Conservation (phyloP, 2,888 invertebrate genomes). For the Tetanocera ferruginea region DNA sequence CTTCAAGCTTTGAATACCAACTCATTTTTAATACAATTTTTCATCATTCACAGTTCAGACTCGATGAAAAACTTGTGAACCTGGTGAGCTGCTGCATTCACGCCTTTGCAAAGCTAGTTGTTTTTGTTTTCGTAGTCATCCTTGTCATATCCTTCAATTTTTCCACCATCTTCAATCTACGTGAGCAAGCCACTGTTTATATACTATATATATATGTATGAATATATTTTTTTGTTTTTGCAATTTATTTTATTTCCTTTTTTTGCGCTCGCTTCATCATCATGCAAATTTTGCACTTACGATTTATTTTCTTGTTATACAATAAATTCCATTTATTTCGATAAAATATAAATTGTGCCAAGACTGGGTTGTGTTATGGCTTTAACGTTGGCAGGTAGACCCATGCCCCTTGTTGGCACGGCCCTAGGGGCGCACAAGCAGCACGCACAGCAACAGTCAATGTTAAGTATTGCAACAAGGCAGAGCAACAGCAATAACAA, state of each 20-base stretch:
- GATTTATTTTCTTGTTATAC: constrained; percentile 57
- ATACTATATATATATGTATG: no score
- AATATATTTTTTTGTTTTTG: neutral
- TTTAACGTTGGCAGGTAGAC: neutral
- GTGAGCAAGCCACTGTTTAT: constrained; percentile 8
- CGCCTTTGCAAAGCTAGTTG: neutral
- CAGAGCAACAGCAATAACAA: neutral
- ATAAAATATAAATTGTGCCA: constrained; percentile 53
- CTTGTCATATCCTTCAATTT: constrained; percentile 7
- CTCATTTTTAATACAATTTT: constrained; percentile 10
- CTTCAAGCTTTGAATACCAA: neutral
- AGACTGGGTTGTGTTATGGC: neutral
- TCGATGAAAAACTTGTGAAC: neutral
- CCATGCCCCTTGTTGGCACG: neutral
- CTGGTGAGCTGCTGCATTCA: neutral
- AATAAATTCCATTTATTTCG: constrained; percentile 65
- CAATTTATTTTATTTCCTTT: neutral
- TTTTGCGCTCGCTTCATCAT: constrained; percentile 4
- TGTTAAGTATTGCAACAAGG: neutral
- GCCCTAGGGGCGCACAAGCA: neutral
- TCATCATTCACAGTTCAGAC: neutral
- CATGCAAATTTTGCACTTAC: constrained; percentile 43
- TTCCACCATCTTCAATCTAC: constrained; percentile 17
- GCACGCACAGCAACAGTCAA: neutral
- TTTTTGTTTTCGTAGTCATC: constrained; percentile 1